Conservation (phyloP, 2,888 invertebrate genomes). For the Seira ritae region DNA sequence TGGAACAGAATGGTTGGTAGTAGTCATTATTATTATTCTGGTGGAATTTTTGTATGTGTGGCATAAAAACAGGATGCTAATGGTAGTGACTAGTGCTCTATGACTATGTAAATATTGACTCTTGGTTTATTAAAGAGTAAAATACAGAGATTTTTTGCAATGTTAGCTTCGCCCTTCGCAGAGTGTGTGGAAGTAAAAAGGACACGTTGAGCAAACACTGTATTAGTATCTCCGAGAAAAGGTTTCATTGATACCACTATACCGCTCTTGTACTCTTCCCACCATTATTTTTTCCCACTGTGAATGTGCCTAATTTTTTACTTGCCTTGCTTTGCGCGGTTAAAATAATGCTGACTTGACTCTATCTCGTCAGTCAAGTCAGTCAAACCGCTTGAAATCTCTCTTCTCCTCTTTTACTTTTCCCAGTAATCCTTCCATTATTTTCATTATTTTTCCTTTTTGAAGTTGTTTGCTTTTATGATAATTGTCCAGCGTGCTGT, state of each 20-base stretch:
- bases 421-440: not conserved
- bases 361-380: too few species aligned
- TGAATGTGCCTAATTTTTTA: not conserved
- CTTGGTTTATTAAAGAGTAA: constrained; percentile 54
- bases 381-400: too few species aligned
- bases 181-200: not conserved
- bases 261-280: not conserved
- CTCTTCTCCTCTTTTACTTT: constrained; percentile 15
- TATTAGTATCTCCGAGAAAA: constrained; percentile 48
- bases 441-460: constrained; percentile 18
- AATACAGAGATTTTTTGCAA: constrained; percentile 23
- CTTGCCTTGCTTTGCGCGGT: not conserved
- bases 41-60: not conserved
- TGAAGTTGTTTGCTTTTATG: constrained; percentile 47
- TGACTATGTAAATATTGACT: constrained; percentile 59
- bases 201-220: constrained; percentile 59
- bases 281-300: not conserved
- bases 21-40: too few species aligned
- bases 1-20: too few species aligned
- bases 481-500: constrained; percentile 26
- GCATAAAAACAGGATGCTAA: not conserved
- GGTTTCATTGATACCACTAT: constrained; percentile 27
- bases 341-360: not conserved
- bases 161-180: not conserved
- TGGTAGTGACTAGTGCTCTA: not conserved